These are phyloP conservation scores for Epinotia demarniana DNA, from an alignment of 2,888 invertebrate genomes.

Conservation along the genomic window DNA sequence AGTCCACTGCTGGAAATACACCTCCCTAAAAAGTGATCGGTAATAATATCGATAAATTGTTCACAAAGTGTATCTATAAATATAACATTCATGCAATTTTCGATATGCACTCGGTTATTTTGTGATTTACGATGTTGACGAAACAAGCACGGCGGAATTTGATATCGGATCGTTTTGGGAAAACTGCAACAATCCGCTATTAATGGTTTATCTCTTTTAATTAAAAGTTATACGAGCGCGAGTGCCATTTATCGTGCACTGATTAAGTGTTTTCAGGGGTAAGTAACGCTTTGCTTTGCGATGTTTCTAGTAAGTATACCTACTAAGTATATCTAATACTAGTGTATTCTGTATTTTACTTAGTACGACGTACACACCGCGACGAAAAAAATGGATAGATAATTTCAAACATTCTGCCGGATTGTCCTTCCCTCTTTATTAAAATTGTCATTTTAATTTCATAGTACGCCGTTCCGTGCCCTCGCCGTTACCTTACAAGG, in stretches of 20 bases:
- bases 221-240: background rate
- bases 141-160: slow-evolving; percentile 5
- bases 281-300: background rate
- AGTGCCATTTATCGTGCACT: slow-evolving; percentile 23
- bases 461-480: no score
- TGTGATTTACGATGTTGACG: slow-evolving; percentile 22
- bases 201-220: slow-evolving; percentile 23
- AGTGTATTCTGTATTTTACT: no score
- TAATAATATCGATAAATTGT: background rate
- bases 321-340: no score
- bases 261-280: slow-evolving; percentile 19
- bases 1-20: no score
- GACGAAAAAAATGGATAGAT: no score
- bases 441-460: no score
- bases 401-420: no score
- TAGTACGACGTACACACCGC: no score
- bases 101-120: background rate
- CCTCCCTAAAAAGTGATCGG: no score
- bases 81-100: background rate
- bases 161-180: slow-evolving; percentile 15
- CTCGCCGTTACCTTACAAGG: no score
- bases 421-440: no score
- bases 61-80: background rate
- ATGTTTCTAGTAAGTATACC: background rate
- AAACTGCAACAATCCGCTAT: slow-evolving; percentile 10